A percentile compares a stretch with the other conserved stretches of the same genome.
Conservation (phyloP, 2,113 vertebrate species). For the Pygoscelis antarcticus region DNA sequence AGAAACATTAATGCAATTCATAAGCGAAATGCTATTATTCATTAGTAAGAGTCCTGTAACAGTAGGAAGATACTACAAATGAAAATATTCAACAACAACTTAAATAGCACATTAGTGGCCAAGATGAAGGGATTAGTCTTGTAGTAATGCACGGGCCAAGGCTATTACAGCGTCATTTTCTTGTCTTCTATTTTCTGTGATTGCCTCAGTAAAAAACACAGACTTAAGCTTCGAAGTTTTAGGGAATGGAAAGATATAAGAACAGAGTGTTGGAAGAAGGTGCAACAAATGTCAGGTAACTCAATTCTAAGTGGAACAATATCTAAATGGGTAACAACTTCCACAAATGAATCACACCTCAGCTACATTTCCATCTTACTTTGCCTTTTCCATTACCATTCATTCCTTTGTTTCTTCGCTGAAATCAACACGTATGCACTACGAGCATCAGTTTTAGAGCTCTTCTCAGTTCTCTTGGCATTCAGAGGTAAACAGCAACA, state of each 20-base stretch:
- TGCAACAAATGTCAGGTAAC: background rate
- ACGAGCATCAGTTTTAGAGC: background rate
- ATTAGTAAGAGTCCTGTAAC: background rate
- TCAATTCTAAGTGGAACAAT: background rate
- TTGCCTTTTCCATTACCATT: background rate
- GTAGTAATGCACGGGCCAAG: background rate
- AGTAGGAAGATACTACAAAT: background rate
- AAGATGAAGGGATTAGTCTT: background rate
- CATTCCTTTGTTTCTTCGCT: background rate
- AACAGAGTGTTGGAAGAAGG: background rate
- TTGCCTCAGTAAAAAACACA: background rate
- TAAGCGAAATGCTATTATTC: background rate
- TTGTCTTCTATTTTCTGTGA: background rate
- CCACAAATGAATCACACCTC: background rate
- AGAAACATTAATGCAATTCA: background rate
- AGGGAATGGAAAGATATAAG: background rate
- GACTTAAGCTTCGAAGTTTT: background rate
- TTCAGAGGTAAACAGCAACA: background rate
- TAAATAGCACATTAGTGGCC: background rate
- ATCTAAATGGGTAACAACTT: background rate
- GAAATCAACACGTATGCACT: background rate
- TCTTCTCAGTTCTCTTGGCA: background rate
- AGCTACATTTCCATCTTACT: background rate
- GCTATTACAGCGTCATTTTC: background rate
- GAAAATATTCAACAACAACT: background rate